phyloP scores from a whole-genome alignment of 2,888 invertebrate genomes.

The Luperina nickerlii region DNA sequence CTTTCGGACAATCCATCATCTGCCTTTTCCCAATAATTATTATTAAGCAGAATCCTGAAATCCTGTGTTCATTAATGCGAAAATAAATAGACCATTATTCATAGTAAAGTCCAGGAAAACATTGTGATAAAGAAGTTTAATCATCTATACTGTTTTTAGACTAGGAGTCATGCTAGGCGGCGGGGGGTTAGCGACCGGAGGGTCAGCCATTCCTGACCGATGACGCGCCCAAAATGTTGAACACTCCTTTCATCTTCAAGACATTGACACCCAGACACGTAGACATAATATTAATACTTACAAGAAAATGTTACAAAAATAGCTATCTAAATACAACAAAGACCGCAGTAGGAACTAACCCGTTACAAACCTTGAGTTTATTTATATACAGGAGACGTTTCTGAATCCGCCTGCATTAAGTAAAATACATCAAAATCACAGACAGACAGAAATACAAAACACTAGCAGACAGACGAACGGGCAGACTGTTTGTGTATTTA shows the following conservation, averaged over 20 bases:
- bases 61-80: not conserved
- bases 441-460: slow-evolving; percentile 82
- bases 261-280: slow-evolving; percentile 47
- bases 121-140: slow-evolving; percentile 22
- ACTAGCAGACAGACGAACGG: slow-evolving; percentile 79
- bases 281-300: slow-evolving; percentile 52
- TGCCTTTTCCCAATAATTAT: too few species aligned
- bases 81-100: not conserved
- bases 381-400: slow-evolving; percentile 77
- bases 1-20: too few species aligned
- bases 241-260: slow-evolving; percentile 46
- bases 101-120: not conserved
- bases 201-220: slow-evolving; percentile 29
- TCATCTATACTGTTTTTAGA: slow-evolving; percentile 29
- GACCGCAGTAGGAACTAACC: slow-evolving; percentile 46
- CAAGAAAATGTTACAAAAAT: slow-evolving; percentile 58
- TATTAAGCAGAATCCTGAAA: not conserved
- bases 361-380: slow-evolving; percentile 76
- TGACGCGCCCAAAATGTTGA: slow-evolving; percentile 37
- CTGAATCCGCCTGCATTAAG: slow-evolving; percentile 80
- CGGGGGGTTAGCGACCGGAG: slow-evolving; percentile 33
- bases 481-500: slow-evolving; percentile 80
- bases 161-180: slow-evolving; percentile 37
- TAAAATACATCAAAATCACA: slow-evolving; percentile 80
- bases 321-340: slow-evolving; percentile 60